Conservation (phyloP, 2,797 vertebrate genomes). For the Halcyon chelicuti region DNA sequence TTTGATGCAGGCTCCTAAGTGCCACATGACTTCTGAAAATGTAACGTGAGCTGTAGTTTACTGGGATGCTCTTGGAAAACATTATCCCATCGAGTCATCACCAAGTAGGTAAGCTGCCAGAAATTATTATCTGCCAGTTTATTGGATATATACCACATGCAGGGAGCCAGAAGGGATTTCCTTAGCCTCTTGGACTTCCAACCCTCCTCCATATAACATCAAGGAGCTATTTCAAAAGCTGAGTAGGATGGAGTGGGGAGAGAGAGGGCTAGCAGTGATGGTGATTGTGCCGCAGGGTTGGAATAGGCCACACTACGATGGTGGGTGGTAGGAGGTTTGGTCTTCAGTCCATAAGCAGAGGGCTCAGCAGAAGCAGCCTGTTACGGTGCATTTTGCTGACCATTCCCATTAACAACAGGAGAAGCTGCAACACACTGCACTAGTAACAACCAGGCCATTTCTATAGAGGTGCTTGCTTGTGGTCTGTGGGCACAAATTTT, state of each 20-base stretch:
- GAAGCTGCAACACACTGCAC: background rate
- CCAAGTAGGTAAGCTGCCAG: background rate
- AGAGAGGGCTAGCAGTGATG: background rate
- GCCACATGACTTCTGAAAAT: background rate
- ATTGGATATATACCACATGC: background rate
- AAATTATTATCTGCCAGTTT: background rate
- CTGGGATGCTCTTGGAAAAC: background rate
- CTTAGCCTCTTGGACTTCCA: background rate
- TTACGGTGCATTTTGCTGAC: background rate
- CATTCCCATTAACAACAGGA: background rate
- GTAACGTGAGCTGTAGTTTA: background rate
- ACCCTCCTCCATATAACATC: background rate
- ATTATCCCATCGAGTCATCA: background rate
- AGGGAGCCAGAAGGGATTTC: background rate
- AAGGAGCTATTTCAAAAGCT: background rate
- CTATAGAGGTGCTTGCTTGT: background rate
- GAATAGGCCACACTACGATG: fast-evolving
- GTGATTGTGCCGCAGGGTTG: background rate
- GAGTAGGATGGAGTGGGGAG: background rate
- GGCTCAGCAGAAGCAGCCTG: background rate
- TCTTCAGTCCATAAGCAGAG: background rate
- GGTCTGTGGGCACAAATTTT: background rate
- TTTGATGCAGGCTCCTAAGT: background rate
- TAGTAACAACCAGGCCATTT: background rate
- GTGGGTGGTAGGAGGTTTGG: background rate